Conservation (phyloP, 2,888 invertebrate genomes). For the Trachelus tabidus region DNA sequence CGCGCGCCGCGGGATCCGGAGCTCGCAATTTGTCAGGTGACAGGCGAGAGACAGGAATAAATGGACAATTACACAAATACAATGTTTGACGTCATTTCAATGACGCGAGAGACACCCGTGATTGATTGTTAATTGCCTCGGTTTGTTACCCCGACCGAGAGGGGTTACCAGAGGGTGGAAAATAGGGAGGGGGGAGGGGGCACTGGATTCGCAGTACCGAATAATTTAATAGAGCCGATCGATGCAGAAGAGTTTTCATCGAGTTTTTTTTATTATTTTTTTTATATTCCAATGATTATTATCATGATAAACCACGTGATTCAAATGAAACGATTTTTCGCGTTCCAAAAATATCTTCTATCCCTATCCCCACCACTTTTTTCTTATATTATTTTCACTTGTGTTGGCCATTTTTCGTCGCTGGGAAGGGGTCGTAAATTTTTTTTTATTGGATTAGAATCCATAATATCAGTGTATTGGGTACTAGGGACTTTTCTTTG, state of each 20-base stretch:
- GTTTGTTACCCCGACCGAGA: conserved; percentile 60
- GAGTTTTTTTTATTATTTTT: conserved; percentile 22
- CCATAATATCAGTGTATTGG: not conserved
- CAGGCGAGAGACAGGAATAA: conserved; percentile 64
- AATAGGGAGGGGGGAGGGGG: conserved; percentile 15
- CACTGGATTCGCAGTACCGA: conserved; percentile 36
- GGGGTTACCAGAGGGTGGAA: conserved; percentile 21
- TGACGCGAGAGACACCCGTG: conserved; percentile 65
- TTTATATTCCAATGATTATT: not conserved
- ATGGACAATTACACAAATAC: conserved; percentile 66
- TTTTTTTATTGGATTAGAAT: not conserved
- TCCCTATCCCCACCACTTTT: conserved; percentile 28
- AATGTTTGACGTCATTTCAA: conserved; percentile 66
- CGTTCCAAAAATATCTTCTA: not conserved
- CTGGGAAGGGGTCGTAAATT: conserved; percentile 5
- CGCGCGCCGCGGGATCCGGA: conserved; percentile 24
- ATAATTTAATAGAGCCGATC: conserved; percentile 62
- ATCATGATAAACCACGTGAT: not conserved
- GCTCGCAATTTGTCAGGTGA: conserved; percentile 64
- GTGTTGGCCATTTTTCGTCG: conserved; percentile 29
- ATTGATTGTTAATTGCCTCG: conserved; percentile 67
- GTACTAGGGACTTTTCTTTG: too few species aligned
- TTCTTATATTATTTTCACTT: conserved; percentile 25
- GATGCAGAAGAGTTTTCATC: conserved; percentile 49
- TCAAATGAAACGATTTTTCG: not conserved